Evolutionary conservation across 2,888 invertebrate genomes (phyloP), one percentile per base, ranked within the genome.

Genomic region (Psococerastis gibbosa): DNA sequence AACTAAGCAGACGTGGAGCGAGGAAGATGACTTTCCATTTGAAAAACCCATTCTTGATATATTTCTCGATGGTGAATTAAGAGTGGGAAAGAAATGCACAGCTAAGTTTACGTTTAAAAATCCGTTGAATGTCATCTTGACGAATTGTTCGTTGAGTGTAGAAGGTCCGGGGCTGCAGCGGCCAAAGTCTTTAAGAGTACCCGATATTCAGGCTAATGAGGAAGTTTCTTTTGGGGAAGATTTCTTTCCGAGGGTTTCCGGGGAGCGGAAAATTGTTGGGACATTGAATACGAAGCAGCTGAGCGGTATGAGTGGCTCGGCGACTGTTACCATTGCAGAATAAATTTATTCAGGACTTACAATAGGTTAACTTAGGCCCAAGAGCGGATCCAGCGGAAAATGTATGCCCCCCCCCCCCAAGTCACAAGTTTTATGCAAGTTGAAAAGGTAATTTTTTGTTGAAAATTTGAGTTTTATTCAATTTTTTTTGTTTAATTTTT

Each of bases 1-100:
- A 56, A 81, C 80, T 0, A 70, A 70, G 35, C 81, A 81, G 57
- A 71, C 75, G 2, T 80, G 77, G 73, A 73, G 75, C 41, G 75
- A 75, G 52, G 77, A 78, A 54, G 78, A 78, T 50, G 78, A 79
- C 54, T 77, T 78, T 61, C 68, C 71, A 16, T 64, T 81, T 41
- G 67, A 70, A 43, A 77, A 77, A 56, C 80, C 80, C 11, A 68
- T 68, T 52, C 66, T 78, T 55, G 5, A 38, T 11, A 49, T 51
- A 1, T 51, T 62, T 60, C 54, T 57, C 3, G 54, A 57, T 13
- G 56, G 56, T 11, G 51, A 52, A 11, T 53, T 57, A 3, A 51
- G 52, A 31, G 54, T 61, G 9, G 60, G 60, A 2, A 51, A 57
- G 41, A 52, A 54, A 3, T 60, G 60, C 43, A 54, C 53, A 15